These are phyloP conservation scores for Cyanistes caeruleus DNA, from an alignment of 2,113 vertebrate genomes.

Conservation along the genomic window DNA sequence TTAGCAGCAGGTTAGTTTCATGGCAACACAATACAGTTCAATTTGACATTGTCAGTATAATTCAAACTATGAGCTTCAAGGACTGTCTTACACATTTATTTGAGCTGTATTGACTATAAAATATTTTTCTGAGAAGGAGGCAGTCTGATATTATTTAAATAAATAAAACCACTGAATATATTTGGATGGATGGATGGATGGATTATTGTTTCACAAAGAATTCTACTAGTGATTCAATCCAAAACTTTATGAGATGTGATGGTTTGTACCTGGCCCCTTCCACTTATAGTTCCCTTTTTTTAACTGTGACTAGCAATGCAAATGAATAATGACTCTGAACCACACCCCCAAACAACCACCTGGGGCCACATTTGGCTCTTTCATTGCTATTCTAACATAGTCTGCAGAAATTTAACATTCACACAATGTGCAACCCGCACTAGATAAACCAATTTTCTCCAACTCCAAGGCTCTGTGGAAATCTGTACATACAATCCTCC, in stretches of 20 bases:
- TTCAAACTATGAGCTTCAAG: not conserved
- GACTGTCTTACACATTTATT: not conserved
- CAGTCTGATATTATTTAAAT: not conserved
- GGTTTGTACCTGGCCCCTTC: not conserved
- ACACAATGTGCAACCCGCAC: not conserved
- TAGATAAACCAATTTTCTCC: not conserved
- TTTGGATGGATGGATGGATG: not conserved
- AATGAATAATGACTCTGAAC: not conserved
- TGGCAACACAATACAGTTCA: not conserved
- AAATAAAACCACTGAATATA: not conserved
- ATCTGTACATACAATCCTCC: not conserved
- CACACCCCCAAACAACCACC: not conserved
- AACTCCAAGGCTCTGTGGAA: not conserved
- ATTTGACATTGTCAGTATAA: not conserved
- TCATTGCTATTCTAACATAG: not conserved
- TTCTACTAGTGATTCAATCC: not conserved
- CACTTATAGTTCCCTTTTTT: not conserved
- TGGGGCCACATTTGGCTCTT: rapidly evolving
- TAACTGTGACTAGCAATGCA: not conserved
- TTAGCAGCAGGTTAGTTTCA: not conserved
- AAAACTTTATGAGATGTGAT: not conserved
- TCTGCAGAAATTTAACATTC: not conserved
- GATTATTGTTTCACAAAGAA: not conserved
- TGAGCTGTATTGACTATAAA: not conserved
- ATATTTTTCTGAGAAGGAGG: not conserved